Percentiles rank a stretch among this genome's conserved stretches.
Conservation (phyloP, 1,140 invertebrate genomes). For the Aphis craccivora region DNA sequence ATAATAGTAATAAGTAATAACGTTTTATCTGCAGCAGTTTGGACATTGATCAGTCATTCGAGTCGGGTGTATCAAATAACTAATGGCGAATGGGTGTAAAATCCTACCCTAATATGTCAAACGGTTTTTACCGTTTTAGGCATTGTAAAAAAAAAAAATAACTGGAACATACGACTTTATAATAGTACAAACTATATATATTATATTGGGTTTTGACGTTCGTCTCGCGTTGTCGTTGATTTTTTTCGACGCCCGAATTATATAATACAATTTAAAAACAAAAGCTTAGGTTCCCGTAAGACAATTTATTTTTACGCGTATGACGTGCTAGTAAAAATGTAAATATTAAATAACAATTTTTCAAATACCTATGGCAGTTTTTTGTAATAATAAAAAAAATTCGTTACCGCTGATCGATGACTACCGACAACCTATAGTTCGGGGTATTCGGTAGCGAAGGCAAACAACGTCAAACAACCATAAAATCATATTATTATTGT, state of each 20-base stretch:
- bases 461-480: not conserved
- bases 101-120: not conserved
- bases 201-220: not conserved
- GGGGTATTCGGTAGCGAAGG: not conserved
- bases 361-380: not conserved
- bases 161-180: not conserved
- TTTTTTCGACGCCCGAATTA: not conserved
- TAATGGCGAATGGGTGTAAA: not conserved
- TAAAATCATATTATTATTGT: not conserved
- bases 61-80: not conserved
- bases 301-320: not conserved
- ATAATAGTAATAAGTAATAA: not conserved
- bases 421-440: not conserved
- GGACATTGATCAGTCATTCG: not conserved
- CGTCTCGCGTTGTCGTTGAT: not conserved
- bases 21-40: not conserved
- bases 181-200: not conserved
- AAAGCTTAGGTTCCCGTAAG: not conserved
- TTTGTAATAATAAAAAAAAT: not conserved
- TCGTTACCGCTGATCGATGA: not conserved
- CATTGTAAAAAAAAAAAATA: not conserved
- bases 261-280: not conserved
- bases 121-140: not conserved
- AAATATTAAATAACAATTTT: not conserved
- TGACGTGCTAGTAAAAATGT: not conserved